Evolutionary conservation across 2,888 invertebrate species (phyloP), one percentile per base, ranked within the genome.

Genomic region (Esperia sulphurella): DNA sequence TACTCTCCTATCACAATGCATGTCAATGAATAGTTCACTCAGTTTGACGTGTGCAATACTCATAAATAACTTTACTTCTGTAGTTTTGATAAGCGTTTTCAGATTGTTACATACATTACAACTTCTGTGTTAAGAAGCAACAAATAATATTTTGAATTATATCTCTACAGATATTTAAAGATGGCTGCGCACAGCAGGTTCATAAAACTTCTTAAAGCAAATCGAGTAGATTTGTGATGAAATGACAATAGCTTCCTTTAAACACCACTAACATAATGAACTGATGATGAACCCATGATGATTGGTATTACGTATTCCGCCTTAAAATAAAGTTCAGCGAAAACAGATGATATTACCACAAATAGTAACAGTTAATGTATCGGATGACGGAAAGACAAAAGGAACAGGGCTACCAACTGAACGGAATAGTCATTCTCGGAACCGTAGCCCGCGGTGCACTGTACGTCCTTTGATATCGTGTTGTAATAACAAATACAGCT

Each of bases 401-500:
- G 60, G 54, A 57, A 53, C 52, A 55, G 37, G n/a, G 46, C 45
- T 45, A 21, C 38, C 35, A 50, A 44, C 14, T 39, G 30, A 49
- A 47, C 49, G 42, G 43, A 44, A 48, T 44, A 38, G 31, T 12
- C 45, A 50, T 71, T 71, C 71, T 55, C 43, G 59, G 72, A 74
- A 74, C 44, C 57, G 61, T 50, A 39, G 51, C 50, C 28, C 51
- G 50, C 56, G 41, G 41, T 31, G 37, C 45, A 46, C 39, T 41
- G 47, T 40, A 42, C 49, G 45, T 64, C 67, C 74, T 75, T 75
- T 75, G 75, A 75, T 75, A 71, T 71, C 57, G 61, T 45, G 47
- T 56, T 62, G 64, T 58, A 74, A 72, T 70, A 75, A 75, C 63
- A 75, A 75, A 75, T 70, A 74, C 58, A 61, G 53, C 58, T 54